These are phyloP conservation scores for Scyliorhinus canicula DNA, from an alignment of 2,797 vertebrate genomes.

Conservation along the genomic window DNA sequence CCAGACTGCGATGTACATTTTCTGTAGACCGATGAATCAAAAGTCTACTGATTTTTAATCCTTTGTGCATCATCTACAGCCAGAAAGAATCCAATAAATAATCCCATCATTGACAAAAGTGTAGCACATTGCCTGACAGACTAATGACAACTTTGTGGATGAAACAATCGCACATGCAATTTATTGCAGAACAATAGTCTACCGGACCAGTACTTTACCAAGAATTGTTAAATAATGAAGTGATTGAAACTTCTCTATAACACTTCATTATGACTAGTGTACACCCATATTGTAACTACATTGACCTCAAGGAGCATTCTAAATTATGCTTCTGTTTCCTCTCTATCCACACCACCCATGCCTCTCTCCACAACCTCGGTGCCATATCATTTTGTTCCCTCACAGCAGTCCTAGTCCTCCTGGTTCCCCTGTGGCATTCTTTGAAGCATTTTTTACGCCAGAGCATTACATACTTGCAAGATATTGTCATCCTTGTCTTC, in stretches of 20 bases:
- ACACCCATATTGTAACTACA: neutral
- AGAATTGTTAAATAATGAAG: neutral
- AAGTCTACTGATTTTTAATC: neutral
- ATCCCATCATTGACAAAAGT: neutral
- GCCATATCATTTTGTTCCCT: neutral
- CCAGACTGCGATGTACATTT: neutral
- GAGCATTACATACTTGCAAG: neutral
- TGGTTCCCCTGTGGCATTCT: neutral
- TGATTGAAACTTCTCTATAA: neutral
- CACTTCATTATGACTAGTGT: neutral
- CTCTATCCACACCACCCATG: no score
- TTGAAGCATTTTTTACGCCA: neutral
- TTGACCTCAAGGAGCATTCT: neutral
- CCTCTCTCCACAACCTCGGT: neutral
- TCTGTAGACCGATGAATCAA: neutral
- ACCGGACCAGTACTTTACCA: neutral
- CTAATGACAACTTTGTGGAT: neutral
- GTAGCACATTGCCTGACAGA: neutral
- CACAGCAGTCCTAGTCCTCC: neutral
- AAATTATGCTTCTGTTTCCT: neutral
- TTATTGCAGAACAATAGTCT: neutral
- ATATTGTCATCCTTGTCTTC: neutral
- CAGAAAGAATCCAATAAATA: neutral
- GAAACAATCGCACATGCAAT: neutral
- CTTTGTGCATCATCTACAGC: neutral